A percentile compares a stretch with the other conserved stretches of the same genome.
phyloP scores from a whole-genome alignment of 2,797 vertebrate genomes.

The Gobio occitaniae region DNA sequence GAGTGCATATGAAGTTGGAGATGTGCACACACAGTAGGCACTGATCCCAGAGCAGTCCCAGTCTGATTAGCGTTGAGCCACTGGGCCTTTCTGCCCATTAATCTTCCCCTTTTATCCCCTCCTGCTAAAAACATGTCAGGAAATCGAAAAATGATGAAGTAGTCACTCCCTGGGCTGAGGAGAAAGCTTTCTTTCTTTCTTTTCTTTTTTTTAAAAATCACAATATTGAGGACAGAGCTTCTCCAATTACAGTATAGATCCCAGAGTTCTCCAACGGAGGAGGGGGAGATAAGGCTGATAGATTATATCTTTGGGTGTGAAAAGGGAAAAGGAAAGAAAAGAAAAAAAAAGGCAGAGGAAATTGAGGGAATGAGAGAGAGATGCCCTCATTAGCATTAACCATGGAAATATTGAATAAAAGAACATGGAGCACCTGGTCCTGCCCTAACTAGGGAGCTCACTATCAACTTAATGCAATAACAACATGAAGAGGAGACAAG shows the following conservation, averaged over 20 bases:
- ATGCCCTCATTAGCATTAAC: constrained; percentile 52
- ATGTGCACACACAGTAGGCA: constrained; percentile 46
- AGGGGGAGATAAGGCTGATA: constrained; percentile 24
- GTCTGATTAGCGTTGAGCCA: constrained; percentile 66
- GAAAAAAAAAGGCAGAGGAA: constrained; percentile 22
- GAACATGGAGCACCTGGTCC: constrained; percentile 68
- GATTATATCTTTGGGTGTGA: constrained; percentile 20
- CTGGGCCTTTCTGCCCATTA: constrained; percentile 68
- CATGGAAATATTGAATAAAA: constrained; percentile 75
- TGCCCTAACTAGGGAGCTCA: constrained; percentile 75
- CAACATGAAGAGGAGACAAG: constrained; percentile 70
- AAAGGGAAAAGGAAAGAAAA: constrained; percentile 51
- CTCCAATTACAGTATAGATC: constrained; percentile 70
- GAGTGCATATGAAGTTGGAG: neutral
- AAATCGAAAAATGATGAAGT: constrained; percentile 77
- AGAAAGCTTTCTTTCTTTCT: constrained; percentile 60
- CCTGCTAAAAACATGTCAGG: constrained; percentile 71
- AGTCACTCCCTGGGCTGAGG: constrained; percentile 68
- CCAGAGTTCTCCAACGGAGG: constrained; percentile 14
- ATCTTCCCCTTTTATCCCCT: constrained; percentile 75
- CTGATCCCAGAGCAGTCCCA: constrained; percentile 69
- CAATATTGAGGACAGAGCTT: constrained; percentile 73
- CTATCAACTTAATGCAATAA: constrained; percentile 75
- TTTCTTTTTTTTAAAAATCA: constrained; percentile 66
- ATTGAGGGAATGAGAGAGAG: constrained; percentile 32